Evolutionary conservation across 1,140 invertebrate species (phyloP), one percentile per base, ranked within the genome.

Genomic region (Drosophila tani): DNA sequence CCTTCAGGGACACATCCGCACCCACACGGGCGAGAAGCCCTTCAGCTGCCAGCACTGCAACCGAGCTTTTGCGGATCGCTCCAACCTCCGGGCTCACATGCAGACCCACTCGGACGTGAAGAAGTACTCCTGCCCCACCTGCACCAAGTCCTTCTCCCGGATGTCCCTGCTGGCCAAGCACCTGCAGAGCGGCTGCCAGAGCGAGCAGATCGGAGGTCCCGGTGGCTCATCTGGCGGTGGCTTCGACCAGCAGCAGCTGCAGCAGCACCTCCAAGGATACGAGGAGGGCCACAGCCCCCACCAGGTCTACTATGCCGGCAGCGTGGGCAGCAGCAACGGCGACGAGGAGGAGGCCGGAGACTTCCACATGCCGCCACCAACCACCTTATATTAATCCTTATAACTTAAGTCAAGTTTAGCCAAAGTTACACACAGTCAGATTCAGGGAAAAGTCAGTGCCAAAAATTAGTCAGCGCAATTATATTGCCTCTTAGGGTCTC

Each of bases 51-150:
- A 96, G 50, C 97, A 98, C 87, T 99, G 99, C 93, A 96, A 97
- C 78, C 95, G 98, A 5, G 98, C 98, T 1, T 99, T 99, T 93
- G 99, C 98, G 6, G 98, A 99, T 93, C 94, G 98, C 49, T 99
- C 98, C 24, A 99, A 99, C 93, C 94, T 99, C 15, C 94, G 99
- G 17, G 98, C 99, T 0, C 98, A 99, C 93, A 95, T 99, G 27
- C 98, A 99, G 93, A 99, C 98, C 0, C 98, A 99, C 93, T 98
- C 98, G 1, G 98, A 99, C 91, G 97, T 99, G 0, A 99, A 99
- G 93, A 99, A 99, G 92, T 99, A 99, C 93, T 98, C 97, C 32
- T 99, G 99, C 92, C 95, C 95, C 12, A 95, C 95, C 1, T 99
- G 99, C 94, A 96, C 95, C 64, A 99, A 99, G 93, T 99, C 98